Evolutionary conservation across 2,797 vertebrate genomes (phyloP).

Genomic region (Sternotherus odoratus): DNA sequence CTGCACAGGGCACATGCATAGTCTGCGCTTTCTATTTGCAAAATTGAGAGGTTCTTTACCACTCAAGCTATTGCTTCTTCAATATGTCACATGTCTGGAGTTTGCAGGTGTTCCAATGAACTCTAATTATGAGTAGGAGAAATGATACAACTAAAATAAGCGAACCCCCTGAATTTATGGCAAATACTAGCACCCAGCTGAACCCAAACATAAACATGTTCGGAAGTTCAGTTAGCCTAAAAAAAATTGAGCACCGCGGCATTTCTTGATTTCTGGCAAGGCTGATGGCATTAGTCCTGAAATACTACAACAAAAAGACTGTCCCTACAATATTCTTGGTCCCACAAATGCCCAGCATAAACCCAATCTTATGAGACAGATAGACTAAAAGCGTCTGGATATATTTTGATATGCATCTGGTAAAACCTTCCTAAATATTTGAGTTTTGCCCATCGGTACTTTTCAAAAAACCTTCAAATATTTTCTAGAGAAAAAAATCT

Average conservation of each 20-base stretch:
- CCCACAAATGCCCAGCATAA: not conserved
- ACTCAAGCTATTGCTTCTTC: slow-evolving; percentile 57
- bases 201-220: not conserved
- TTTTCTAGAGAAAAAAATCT: slow-evolving; percentile 13
- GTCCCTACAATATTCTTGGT: not conserved
- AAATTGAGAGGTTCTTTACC: slow-evolving; percentile 65
- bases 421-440: slow-evolving; percentile 43
- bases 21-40: slow-evolving; percentile 60
- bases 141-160: not conserved
- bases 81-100: slow-evolving; percentile 8
- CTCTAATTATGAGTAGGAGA: slow-evolving; percentile 55
- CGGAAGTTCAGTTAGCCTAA: not conserved
- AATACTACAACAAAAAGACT: not conserved
- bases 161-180: not conserved
- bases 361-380: not conserved
- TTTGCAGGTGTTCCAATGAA: slow-evolving; percentile 56
- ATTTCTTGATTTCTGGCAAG: slow-evolving; percentile 3
- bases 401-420: not conserved
- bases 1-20: slow-evolving; percentile 56
- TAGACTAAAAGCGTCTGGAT: not conserved
- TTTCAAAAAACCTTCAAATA: slow-evolving; percentile 18
- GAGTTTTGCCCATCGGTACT: slow-evolving; percentile 1
- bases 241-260: not conserved
- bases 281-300: not conserved
- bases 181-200: not conserved